These are phyloP conservation scores for Pangasianodon gigas DNA, from an alignment of 2,113 vertebrate genomes.

Conservation along the genomic window DNA sequence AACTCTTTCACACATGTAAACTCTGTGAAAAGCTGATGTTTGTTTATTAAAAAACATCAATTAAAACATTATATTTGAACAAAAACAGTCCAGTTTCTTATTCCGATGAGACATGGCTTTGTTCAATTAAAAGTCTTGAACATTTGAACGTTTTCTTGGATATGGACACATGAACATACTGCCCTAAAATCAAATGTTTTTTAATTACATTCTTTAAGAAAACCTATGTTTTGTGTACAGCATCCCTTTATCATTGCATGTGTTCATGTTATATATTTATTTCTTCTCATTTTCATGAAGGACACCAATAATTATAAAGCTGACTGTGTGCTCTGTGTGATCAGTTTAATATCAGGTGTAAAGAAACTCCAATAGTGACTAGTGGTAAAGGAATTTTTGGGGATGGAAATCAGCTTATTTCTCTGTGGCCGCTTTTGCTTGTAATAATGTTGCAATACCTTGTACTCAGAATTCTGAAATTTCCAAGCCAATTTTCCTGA, in stretches of 20 bases:
- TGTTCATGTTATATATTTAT: not conserved
- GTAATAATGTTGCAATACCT: not conserved
- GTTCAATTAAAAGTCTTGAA: not conserved
- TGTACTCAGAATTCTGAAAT: not conserved
- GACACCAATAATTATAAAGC: not conserved
- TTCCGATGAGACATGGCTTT: not conserved
- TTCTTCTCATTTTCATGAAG: not conserved
- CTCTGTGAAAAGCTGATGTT: too few relatives aligned
- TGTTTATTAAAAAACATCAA: too few relatives aligned
- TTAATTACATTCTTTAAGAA: not conserved
- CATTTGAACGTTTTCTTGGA: not conserved
- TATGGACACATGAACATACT: too few relatives aligned
- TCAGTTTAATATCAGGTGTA: not conserved
- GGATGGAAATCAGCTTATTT: not conserved
- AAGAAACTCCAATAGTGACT: not conserved
- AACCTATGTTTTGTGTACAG: not conserved
- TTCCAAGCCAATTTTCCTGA: not conserved
- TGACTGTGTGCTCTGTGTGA: not conserved
- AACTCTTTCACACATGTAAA: too few relatives aligned
- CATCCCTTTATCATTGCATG: too few relatives aligned
- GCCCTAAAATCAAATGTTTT: not conserved
- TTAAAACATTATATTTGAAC: not conserved
- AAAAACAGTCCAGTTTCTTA: not conserved
- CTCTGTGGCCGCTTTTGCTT: not conserved
- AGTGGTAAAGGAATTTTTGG: not conserved